Percentiles rank a stretch among this genome's conserved stretches.
phyloP scores from a whole-genome alignment of 37 sponge, comb jelly and placozoan genomes.

The Cladorhizidae sp. region DNA sequence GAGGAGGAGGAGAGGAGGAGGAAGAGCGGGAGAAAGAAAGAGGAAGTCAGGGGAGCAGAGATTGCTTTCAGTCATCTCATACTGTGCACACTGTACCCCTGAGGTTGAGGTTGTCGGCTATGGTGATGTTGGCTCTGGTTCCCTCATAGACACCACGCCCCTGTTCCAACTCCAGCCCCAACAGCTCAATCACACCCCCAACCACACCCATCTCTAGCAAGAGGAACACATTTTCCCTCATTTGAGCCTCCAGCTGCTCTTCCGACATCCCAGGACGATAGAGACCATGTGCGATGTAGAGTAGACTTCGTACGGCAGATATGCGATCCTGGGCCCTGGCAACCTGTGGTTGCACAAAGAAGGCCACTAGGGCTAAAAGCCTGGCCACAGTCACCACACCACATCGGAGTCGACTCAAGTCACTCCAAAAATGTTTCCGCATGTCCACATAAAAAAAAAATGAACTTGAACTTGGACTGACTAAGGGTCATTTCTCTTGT shows the following conservation, averaged over 20 bases:
- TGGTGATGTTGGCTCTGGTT: conserved; percentile 56
- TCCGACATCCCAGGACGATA: conserved; percentile 43
- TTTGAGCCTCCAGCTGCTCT: background rate
- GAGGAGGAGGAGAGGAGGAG: too few species aligned
- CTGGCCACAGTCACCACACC: too few species aligned
- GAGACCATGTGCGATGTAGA: conserved; percentile 73
- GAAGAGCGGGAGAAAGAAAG: too few species aligned
- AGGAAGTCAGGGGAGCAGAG: too few species aligned
- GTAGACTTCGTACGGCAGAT: conserved; percentile 53
- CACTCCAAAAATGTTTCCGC: too few species aligned
- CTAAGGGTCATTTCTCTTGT: too few species aligned
- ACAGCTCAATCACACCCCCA: conserved; percentile 48
- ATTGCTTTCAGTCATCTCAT: too few species aligned
- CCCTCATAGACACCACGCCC: conserved; percentile 38
- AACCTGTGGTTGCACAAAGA: too few species aligned
- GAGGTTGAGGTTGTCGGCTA: conserved; percentile 72
- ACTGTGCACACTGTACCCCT: conserved; percentile 18
- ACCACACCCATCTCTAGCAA: conserved; percentile 63
- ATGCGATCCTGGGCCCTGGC: conserved; percentile 39
- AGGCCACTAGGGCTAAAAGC: too few species aligned
- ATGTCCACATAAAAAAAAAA: background rate
- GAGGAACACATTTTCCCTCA: conserved; percentile 53
- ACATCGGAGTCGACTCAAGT: too few species aligned
- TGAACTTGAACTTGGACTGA: too few species aligned
- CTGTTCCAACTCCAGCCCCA: conserved; percentile 62